phyloP scores from a whole-genome alignment of 2,797 vertebrate species.

The Myotis daubentonii region DNA sequence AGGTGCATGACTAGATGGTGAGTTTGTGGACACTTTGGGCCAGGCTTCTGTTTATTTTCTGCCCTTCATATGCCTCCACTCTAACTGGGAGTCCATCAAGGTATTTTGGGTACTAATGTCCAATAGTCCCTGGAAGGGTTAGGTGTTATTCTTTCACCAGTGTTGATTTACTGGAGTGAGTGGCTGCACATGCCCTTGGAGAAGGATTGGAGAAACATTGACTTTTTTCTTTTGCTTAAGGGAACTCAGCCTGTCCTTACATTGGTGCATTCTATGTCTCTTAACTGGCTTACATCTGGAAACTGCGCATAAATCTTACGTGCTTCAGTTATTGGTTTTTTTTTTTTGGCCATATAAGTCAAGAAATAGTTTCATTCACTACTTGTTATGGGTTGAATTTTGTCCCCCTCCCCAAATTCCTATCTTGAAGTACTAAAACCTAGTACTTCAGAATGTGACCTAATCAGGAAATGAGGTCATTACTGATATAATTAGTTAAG shows the following conservation, averaged over 20 bases:
- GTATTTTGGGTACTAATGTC: not conserved
- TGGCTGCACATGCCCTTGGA: not conserved
- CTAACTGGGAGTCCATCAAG: not conserved
- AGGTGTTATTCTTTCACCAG: not conserved
- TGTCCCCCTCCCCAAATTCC: not conserved
- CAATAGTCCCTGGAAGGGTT: not conserved
- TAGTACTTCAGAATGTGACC: not conserved
- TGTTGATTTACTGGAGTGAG: not conserved
- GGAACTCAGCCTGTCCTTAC: not conserved
- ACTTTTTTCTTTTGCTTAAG: not conserved
- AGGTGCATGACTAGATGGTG: not conserved
- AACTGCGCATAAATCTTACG: not conserved
- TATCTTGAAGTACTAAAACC: not conserved
- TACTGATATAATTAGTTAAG: not conserved
- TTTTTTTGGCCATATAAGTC: not conserved
- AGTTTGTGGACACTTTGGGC: not conserved
- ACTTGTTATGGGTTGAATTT: not conserved
- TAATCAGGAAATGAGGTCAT: not conserved
- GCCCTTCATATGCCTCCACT: not conserved
- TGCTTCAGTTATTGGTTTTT: not conserved
- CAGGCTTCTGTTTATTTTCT: conserved; percentile 15
- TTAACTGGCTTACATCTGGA: not conserved
- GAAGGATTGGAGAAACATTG: not conserved
- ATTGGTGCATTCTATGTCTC: not conserved
- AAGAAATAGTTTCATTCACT: not conserved